Evolutionary conservation across 2,888 invertebrate species (phyloP), one percentile per base, ranked within the genome.

Genomic region (Ormia ochracea): DNA sequence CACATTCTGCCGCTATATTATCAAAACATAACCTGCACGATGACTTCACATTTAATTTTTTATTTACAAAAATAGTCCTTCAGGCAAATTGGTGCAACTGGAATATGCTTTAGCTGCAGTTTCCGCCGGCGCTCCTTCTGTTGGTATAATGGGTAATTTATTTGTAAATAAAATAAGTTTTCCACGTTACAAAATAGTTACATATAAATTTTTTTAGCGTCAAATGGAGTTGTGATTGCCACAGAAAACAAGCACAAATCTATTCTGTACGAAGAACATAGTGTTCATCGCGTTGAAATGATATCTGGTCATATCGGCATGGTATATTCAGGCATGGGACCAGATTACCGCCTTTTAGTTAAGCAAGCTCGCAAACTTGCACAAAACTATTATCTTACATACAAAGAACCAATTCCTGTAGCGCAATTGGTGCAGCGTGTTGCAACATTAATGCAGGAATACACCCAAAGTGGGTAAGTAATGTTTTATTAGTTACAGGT

Each of bases 81-180:
- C 99, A 23, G 99, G 99, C 83, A 99, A 99, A 91, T 92, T 99
- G 85, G 99, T 99, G 69, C 99, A 99, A 91, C 98, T 99, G 85
- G 99, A 99, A 92, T 99, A 99, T 95, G 99, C 99, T 3, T 92
- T 99, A 90, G 98, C 98, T 69, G 99, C 99, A 31, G 99, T 99
- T 26, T 96, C 98, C 77, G 97, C 98, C 81, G 99, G 99, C 78
- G 98, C 99, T 3, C 98, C 99, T 3, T 98, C 99, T 75, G 99
- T 99, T 83, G 99, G 99, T 43, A 98, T 99, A 75, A 98, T 98
- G 94, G 96, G 96, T 96, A 90, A 87, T n/a, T n/a, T n/a, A n/a
- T n/a, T n/a, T n/a, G 1, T 28, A 6, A 12, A n/a, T 2, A 36
- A 10, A 12, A 36, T n/a, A 36, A n/a, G n/a, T n/a, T n/a, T n/a